Base-by-base conservation (phyloP, 2,888 invertebrate species). In the Timema cristinae region DNA sequence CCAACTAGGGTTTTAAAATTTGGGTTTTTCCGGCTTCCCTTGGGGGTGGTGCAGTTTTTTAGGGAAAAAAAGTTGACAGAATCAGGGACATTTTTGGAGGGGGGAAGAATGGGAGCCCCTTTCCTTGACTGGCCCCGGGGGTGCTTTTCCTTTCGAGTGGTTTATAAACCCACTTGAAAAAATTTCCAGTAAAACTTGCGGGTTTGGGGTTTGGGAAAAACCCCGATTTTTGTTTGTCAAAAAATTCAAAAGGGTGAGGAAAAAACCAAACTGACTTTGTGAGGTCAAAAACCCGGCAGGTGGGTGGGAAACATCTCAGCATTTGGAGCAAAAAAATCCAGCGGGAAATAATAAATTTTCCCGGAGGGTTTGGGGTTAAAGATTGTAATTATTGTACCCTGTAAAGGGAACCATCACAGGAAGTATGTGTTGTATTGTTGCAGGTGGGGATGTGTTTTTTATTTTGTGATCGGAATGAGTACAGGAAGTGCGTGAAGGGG, bases 401-500 rank as follows among this genome's bases (percentile, higher is more conserved):
- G 32, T 32, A 4, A 32, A 1, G 32, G 1, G 32, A 32, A 32
- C 32, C 32, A 32, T 32, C 32, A 32, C 32, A 32, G 32, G 32
- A 32, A 32, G 16, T 67, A 52, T 71, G 10, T 32, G 32, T 32
- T 32, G 32, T 32, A 32, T 32, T 63, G 63, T 48, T 82, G 68
- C 81, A 92, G 94, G 98, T 71, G n/a, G 98, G 97, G 0, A 96
- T 99, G 94, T 91, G 96, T 81, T 95, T 95, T 4, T n/a, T n/a
- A n/a, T 96, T 99, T 77, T 98, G 97, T 83, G 99, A 99, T 85
- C 93, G 99, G 77, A 97, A 97, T 79, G 98, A 98, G 83, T 98
- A 98, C 82, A 87, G 97, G 32, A 93, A 93, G 77, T 94, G 94
- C 80, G 91, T 90, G n/a, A 91, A 93, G n/a, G n/a, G 80, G 89